These are phyloP conservation scores for Lasioglossum baleicum DNA, from an alignment of 1,140 invertebrate genomes.

Conservation along the genomic window DNA sequence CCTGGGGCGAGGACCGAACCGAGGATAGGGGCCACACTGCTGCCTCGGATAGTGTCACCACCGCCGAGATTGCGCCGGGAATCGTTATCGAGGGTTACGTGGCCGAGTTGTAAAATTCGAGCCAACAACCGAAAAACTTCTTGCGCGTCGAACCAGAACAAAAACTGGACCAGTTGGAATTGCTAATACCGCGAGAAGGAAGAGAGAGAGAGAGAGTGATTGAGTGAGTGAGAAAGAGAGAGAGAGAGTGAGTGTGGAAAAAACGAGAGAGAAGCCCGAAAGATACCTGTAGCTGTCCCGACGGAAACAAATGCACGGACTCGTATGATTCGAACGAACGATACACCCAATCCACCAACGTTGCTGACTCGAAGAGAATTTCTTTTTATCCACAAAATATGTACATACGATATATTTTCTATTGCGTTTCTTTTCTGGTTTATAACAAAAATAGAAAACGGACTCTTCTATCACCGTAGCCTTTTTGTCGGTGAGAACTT, in stretches of 20 bases:
- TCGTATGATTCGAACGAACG: conserved; percentile 31
- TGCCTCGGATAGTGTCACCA: conserved; percentile 71
- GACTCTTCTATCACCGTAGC: not conserved
- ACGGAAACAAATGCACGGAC: conserved; percentile 37
- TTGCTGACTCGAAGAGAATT: conserved; percentile 37
- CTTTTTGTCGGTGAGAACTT: not conserved
- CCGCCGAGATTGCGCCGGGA: conserved; percentile 83
- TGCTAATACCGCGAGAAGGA: conserved; percentile 15
- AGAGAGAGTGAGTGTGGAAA: not conserved
- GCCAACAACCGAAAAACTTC: not conserved
- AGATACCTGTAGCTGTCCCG: conserved; percentile 42
- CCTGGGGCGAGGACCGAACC: conserved; percentile 70
- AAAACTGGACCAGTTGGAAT: conserved; percentile 31
- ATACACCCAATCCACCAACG: conserved; percentile 21
- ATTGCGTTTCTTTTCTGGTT: conserved; percentile 13
- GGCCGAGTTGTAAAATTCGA: conserved; percentile 82
- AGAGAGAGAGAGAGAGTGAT: not conserved
- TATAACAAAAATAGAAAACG: conserved; percentile 12
- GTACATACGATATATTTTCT: conserved; percentile 48
- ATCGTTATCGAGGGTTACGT: conserved; percentile 85
- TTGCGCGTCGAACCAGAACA: conserved; percentile 4
- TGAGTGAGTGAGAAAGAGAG: not conserved
- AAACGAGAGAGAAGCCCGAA: conserved; percentile 15
- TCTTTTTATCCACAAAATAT: conserved; percentile 33
- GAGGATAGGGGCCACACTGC: conserved; percentile 67